Percentiles rank a stretch among this genome's conserved stretches.
Evolutionary conservation across 2,888 invertebrate species (phyloP).

Genomic region (Mylabris sibirica): DNA sequence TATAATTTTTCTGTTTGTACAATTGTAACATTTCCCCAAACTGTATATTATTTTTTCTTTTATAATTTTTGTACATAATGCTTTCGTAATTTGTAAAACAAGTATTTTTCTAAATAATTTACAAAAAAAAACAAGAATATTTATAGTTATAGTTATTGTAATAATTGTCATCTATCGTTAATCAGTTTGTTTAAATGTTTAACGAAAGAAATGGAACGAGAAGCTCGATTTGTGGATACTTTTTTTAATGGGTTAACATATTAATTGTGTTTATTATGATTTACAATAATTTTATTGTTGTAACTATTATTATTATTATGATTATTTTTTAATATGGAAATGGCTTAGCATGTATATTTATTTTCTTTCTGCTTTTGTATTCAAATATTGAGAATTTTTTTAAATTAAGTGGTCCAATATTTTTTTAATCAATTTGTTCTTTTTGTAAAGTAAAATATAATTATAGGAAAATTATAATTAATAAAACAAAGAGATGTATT

Average conservation of each 20-base stretch:
- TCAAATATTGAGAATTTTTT: slow-evolving; percentile 18
- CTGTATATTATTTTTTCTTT: slow-evolving; percentile 26
- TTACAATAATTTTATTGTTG: slow-evolving; percentile 9
- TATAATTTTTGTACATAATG: slow-evolving; percentile 28
- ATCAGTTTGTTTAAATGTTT: slow-evolving; percentile 30
- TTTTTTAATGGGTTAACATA: slow-evolving; percentile 30
- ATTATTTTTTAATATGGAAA: slow-evolving; percentile 19
- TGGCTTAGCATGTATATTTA: slow-evolving; percentile 22
- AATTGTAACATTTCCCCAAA: slow-evolving; percentile 14
- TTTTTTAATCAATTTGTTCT: slow-evolving; percentile 41
- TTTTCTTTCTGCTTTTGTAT: slow-evolving; percentile 24
- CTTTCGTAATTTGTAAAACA: slow-evolving; percentile 19
- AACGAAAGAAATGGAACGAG: slow-evolving; percentile 25
- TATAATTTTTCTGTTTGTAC: slow-evolving; percentile 13
- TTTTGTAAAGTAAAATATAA: slow-evolving; percentile 45
- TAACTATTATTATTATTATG: slow-evolving; percentile 13
- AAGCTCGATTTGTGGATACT: slow-evolving; percentile 31
- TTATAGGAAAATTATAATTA: slow-evolving; percentile 24
- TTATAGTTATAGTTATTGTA: slow-evolving; percentile 12
- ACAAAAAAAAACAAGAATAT: background rate
- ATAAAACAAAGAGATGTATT: slow-evolving; percentile 41
- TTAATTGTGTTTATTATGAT: slow-evolving; percentile 29
- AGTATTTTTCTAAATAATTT: slow-evolving; percentile 22
- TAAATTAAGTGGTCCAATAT: slow-evolving; percentile 43
- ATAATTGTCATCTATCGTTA: slow-evolving; percentile 43